Evolutionary conservation across 1,140 invertebrate genomes (phyloP), one percentile per base, ranked within the genome.

Genomic region (Hyphantria cunea): DNA sequence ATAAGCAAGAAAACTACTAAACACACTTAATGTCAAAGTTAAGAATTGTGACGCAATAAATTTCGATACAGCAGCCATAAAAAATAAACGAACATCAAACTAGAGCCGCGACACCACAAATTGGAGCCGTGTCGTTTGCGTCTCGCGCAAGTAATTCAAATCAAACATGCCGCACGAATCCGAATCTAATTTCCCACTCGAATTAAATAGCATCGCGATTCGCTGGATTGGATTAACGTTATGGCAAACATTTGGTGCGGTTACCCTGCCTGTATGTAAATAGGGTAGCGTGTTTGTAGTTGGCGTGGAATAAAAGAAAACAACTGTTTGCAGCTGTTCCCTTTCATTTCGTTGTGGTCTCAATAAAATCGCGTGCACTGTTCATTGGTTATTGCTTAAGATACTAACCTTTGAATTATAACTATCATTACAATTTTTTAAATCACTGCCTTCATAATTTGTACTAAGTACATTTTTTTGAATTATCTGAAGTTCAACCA

Each of bases 101-200:
- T 32, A 32, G 32, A 47, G 14, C 44, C 11, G 31, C n/a, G 31
- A 55, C 61, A 41, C 61, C 42, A 54, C 32, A 48, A 61, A 53
- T 58, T 58, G 55, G 55, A 58, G 55, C 15, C 54, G 54, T 56
- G 54, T 47, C 55, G 55, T 58, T 47, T 32, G 34, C 45, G 45
- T 63, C 64, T 58, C 42, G 49, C 39, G 44, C 52, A 34, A 61
- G 49, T 63, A 72, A 77, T 74, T 66, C 64, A 72, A 78, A 70
- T 69, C 72, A 75, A 75, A 75, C 69, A 74, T 64, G 52, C 63
- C 56, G 58, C 65, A 72, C 65, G 52, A 31, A 59, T 66, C 62
- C 56, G 39, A 54, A 75, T 75, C 73, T 75, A 75, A 75, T 77
- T 75, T 73, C 75, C 75, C 54, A 34, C 41, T 64, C 59, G 64